Base-by-base conservation (phyloP, 2,797 vertebrate species). In the Sebastes minor region DNA sequence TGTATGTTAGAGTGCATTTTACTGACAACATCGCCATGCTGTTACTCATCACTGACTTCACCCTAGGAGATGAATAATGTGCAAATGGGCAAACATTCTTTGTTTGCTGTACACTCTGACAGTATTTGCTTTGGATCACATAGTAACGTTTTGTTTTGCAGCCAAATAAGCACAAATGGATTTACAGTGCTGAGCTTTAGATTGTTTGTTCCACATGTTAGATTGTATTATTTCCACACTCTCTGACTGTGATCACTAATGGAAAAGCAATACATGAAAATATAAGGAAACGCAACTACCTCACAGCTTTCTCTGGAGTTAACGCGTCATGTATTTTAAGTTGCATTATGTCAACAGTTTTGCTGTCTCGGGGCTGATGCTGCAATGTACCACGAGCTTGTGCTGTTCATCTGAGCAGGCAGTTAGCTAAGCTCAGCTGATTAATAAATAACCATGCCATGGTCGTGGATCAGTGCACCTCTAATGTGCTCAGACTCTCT, bases 361-460 rank as follows among this genome's bases (percentile, higher is more conserved):
- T 73, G 62, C 87, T 55, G 78, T 87, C 89, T 88, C 59, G 74
- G 62, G 86, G 86, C 80, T 86, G 79, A 84, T 83, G 85, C 89
- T 91, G 93, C 91, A 82, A 18, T 84, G 86, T 85, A 76, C 73
- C 79, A 63, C 76, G 42, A 65, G 77, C 88, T 25, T 38, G 85
- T 86, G 72, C 82, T 83, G 76, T 87, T 93, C 90, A 92, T 91
- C 90, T 90, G 78, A 93, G 89, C 86, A 87, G 94, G 92, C 92
- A 92, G 91, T 93, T 92, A 92, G 92, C 90, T 91, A 87, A 93
- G 91, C 93, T 94, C 90, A 92, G 92, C 94, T 95, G 90, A 94
- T 95, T 92, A 95, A 95, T 96, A 94, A 96, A 94, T 94, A 95
- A 95, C 83, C 88, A 92, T 83, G 92, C 88, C 92, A 86, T 53